These are phyloP conservation scores for Micrasema minimum DNA, from an alignment of 1,140 invertebrate genomes.

Conservation along the genomic window DNA sequence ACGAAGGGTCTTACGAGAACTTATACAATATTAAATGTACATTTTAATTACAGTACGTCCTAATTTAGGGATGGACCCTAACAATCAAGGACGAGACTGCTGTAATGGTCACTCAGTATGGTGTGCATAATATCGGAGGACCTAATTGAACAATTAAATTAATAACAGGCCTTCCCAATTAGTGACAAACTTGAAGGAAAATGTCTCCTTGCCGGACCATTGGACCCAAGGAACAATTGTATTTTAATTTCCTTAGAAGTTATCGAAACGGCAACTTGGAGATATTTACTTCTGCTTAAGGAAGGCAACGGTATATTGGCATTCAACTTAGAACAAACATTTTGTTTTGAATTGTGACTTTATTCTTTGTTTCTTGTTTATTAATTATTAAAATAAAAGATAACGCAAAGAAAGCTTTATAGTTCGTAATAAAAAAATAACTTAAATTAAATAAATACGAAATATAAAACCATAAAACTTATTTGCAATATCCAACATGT, in stretches of 20 bases:
- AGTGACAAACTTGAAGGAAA: constrained; percentile 48
- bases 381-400: too few relatives aligned
- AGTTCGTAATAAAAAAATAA: too few relatives aligned
- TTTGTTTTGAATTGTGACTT: too few relatives aligned
- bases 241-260: not conserved
- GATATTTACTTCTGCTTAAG: too few relatives aligned
- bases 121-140: constrained; percentile 41
- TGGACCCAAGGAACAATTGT: constrained; percentile 39
- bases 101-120: constrained; percentile 47
- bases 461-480: too few relatives aligned
- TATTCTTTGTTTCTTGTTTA: too few relatives aligned
- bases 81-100: constrained; percentile 5
- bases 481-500: too few relatives aligned
- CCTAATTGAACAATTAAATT: constrained; percentile 50
- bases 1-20: not conserved
- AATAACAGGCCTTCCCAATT: constrained; percentile 51
- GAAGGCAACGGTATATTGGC: too few relatives aligned
- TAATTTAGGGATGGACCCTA: constrained; percentile 12
- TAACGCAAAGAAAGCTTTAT: too few relatives aligned
- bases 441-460: too few relatives aligned
- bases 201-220: constrained; percentile 26
- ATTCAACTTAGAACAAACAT: too few relatives aligned
- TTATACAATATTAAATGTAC: constrained; percentile 3
- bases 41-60: constrained; percentile 27
- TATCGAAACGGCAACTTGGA: constrained; percentile 12